Percentiles rank a stretch among this genome's conserved stretches.
Conservation (phyloP, 1,140 invertebrate species). For the Saccostrea echinata region DNA sequence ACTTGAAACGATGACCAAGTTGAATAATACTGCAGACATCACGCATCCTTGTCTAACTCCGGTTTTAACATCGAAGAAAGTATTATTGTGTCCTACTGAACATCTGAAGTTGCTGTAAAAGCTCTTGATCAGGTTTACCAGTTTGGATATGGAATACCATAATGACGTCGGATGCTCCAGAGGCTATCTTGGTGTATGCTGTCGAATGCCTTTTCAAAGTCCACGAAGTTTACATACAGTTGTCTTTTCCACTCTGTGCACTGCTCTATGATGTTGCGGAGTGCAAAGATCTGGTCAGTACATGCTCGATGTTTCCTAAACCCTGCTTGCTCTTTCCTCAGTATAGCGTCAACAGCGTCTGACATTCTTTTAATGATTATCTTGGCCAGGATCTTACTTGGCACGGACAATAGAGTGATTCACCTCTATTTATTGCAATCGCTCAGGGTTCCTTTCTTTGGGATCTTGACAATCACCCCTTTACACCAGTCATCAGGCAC, state of each 20-base stretch:
- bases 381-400: conserved; percentile 13
- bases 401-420: not conserved
- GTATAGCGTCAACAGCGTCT: not conserved
- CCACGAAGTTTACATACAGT: not conserved
- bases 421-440: conserved; percentile 27
- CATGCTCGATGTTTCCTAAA: not conserved
- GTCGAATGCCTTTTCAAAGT: conserved; percentile 40
- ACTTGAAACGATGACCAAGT: too few species aligned
- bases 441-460: conserved; percentile 8
- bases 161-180: not conserved
- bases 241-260: conserved; percentile 31
- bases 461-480: not conserved
- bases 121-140: too few species aligned
- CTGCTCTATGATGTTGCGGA: conserved; percentile 41
- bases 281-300: conserved; percentile 37
- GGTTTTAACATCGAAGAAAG: too few species aligned
- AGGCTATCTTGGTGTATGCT: conserved; percentile 18
- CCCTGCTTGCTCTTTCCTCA: conserved; percentile 32
- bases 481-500: not conserved
- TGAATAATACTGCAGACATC: too few species aligned
- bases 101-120: too few species aligned
- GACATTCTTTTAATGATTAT: not conserved
- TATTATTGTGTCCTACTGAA: too few species aligned
- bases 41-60: too few species aligned
- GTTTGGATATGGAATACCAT: conserved; percentile 23